Evolutionary conservation across 2,113 vertebrate species (phyloP), one percentile per base, ranked within the genome.

Genomic region (Equus przewalskii): DNA sequence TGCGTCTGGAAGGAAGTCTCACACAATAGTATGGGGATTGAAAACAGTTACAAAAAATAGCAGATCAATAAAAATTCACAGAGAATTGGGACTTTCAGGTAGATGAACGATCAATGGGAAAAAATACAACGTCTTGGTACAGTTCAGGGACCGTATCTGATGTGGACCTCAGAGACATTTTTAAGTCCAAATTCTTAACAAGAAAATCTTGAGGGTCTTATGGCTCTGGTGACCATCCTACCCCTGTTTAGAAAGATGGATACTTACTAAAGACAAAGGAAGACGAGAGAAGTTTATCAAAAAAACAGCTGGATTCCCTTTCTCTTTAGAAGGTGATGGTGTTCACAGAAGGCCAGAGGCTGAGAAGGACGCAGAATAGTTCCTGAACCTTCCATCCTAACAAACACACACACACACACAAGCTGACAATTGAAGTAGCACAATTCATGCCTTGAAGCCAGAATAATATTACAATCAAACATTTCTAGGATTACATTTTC

Each of bases 391-490:
- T 92, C 30, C 16, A 33, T 81, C 22, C 44, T 76, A 64, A 73
- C 19, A 56, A 13, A 11, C 10, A 56, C 58, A 49, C 30, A n/a
- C 0, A 30, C 10, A 56, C 58, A 49, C 30, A n/a, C 0, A 30
- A n/a, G 5, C 3, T 82, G 79, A 72, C 44, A 49, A 69, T 62
- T 46, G 85, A 92, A 80, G 21, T 46, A 86, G 75, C 18, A 75
- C 36, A 72, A 72, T 49, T 24, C 15, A 36, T 70, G 28, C 18
- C 67, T 92, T 60, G 30, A 89, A 86, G 86, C 5, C 49, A 91
- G 80, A 93, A 86, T 67, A 56, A 44, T 51, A 92, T 54, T 92
- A 56, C 85, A 96, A 73, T 65, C 54, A 72, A 91, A 87, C 5
- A 30, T 76, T 81, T 81, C 28, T 51, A 86, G 64, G 28, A 95